These are phyloP conservation scores for Trichoplusia ni DNA, from an alignment of 1,140 invertebrate genomes.

Conservation along the genomic window DNA sequence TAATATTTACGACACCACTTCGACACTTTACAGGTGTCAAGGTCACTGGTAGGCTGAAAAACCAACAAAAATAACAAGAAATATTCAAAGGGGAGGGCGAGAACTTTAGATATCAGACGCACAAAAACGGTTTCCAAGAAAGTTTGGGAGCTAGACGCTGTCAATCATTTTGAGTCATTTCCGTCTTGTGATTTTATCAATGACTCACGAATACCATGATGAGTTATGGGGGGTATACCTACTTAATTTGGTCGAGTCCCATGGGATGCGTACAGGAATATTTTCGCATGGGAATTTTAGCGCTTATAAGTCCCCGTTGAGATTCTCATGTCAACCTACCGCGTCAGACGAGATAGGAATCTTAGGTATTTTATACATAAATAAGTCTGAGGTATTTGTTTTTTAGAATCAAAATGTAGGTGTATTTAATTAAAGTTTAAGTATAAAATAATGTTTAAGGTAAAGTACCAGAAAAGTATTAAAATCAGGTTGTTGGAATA, in stretches of 20 bases:
- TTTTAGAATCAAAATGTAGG: no score
- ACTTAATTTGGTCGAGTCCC: conserved; percentile 60
- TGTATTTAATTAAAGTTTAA: no score
- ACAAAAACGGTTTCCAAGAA: conserved; percentile 14
- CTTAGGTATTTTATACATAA: conserved; percentile 41
- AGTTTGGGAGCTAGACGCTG: conserved; percentile 10
- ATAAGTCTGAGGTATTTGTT: no score
- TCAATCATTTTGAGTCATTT: conserved; percentile 28
- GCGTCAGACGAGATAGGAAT: conserved; percentile 43
- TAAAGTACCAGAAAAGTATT: no score
- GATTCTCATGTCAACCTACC: conserved; percentile 46
- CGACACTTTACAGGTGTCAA: no score
- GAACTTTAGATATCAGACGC: neutral
- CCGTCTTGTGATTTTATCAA: neutral
- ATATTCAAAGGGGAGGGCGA: no score
- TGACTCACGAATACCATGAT: conserved; percentile 31
- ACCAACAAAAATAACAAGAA: no score
- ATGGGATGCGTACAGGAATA: conserved; percentile 47
- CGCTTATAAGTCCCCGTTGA: conserved; percentile 38
- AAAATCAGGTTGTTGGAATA: no score
- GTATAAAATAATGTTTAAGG: no score
- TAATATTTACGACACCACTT: no score
- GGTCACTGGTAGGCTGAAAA: no score
- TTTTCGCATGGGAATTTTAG: conserved; percentile 49
- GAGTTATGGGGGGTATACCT: conserved; percentile 41